Conservation (phyloP, 2,113 vertebrate species). For the Lepus americanus region DNA sequence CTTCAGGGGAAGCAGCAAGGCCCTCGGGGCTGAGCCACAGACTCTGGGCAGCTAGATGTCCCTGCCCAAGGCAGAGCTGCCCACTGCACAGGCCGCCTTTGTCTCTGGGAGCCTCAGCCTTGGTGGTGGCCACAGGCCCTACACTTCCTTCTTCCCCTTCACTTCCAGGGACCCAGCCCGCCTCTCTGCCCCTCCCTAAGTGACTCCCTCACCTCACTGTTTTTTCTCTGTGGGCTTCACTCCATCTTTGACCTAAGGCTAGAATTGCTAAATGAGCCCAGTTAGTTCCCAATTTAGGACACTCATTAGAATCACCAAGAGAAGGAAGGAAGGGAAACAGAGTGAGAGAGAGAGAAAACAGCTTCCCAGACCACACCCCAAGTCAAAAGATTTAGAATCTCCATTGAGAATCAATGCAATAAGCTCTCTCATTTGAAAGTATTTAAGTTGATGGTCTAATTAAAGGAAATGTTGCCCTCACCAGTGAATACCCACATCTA, state of each 20-base stretch:
- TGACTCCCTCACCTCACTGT: not conserved
- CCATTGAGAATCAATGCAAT: not conserved
- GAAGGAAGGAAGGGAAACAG: not conserved
- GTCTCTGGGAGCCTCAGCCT: not conserved
- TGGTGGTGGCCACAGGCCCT: not conserved
- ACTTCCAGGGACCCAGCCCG: not conserved
- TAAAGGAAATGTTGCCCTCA: not conserved
- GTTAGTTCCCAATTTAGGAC: not conserved
- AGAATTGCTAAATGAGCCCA: not conserved
- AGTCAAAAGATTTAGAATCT: not conserved
- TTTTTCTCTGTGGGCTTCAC: not conserved
- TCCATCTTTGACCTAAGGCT: not conserved
- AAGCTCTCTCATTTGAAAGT: not conserved
- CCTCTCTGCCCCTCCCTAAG: too few relatives aligned
- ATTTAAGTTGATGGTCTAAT: not conserved
- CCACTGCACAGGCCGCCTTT: accelerated
- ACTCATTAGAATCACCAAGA: not conserved
- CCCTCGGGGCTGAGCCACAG: not conserved
- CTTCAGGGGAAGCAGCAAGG: accelerated
- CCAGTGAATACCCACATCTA: not conserved
- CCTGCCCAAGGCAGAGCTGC: not conserved
- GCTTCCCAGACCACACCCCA: not conserved
- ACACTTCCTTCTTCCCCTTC: too few relatives aligned
- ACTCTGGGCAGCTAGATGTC: accelerated
- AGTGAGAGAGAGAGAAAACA: not conserved